Evolutionary conservation across 53 echinoderm and acorn worm genomes (phyloP), one percentile per base, ranked within the genome.

Genomic region (Echinometra lucunter): DNA sequence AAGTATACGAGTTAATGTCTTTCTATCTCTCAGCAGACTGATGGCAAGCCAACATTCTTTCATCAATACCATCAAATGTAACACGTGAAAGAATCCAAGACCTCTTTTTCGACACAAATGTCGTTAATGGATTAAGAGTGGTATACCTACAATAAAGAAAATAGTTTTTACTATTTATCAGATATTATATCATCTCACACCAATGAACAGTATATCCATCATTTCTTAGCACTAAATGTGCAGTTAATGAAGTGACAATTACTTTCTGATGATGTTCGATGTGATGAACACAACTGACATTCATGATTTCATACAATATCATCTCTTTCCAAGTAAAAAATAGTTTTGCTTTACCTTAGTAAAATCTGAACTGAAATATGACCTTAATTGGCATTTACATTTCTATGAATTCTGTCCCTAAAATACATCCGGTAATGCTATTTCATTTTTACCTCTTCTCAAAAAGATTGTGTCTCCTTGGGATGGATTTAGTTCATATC

Each of bases 31-130:
- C n/a, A n/a, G n/a, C n/a, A n/a, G n/a, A n/a, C n/a, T n/a, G n/a
- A n/a, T 19, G 78, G 38, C 42, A 21, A 8, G 45, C 81, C 49
- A 49, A 45, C 45, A 85, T 85, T 30, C 47, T 85, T 85, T 85
- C 85, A 85, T 85, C 85, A 49, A 47, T 85, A 10, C 45, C 85
- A 85, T 85, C 30, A 85, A 49, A 85, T 47, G 85, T 72, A 72
- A 72, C 13, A 34, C 13, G 15, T 72, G 8, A 53, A 53, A 13
- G 53, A 53, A 53, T 53, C 53, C 53, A 72, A 63, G 63, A 72
- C 72, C 72, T 35, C 16, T 35, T 34, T 53, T 53, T 72, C 32
- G 70, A 70, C 70, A 35, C 72, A 72, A 35, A 13, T 72, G 28
- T 28, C 16, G 13, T 32, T 72, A 15, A 35, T 72, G 35, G 72